A percentile compares a stretch with the other conserved stretches of the same genome.
Evolutionary conservation across 2,113 vertebrate species (phyloP).

Genomic region (Hippocampus mohnikei): DNA sequence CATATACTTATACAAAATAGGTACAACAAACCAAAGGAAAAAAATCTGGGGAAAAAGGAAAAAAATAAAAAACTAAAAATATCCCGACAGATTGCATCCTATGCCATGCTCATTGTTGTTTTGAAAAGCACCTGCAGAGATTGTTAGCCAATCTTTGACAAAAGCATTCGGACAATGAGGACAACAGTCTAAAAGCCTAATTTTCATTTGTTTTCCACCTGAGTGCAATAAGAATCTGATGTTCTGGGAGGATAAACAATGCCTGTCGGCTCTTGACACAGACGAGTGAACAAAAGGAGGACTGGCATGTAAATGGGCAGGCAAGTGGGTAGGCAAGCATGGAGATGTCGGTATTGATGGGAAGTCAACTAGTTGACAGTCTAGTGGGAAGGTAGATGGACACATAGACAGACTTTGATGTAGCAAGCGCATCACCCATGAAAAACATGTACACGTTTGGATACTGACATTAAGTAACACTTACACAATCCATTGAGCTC

Average conservation of each 20-base stretch:
- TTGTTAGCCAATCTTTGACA: constrained; percentile 37
- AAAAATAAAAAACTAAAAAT: neutral
- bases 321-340: constrained; percentile 52
- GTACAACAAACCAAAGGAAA: neutral
- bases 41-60: neutral
- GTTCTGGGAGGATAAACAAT: constrained; percentile 60
- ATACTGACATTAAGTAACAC: too few relatives aligned
- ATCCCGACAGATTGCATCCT: constrained; percentile 8
- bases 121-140: constrained; percentile 37
- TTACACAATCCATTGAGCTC: too few relatives aligned
- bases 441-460: neutral
- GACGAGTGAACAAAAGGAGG: constrained; percentile 58
- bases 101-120: constrained; percentile 46
- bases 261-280: constrained; percentile 55
- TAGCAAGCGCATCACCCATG: neutral
- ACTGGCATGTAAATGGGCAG: constrained; percentile 51
- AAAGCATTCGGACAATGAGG: constrained; percentile 45
- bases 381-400: constrained; percentile 19
- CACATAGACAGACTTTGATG: constrained; percentile 1
- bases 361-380: constrained; percentile 23
- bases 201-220: constrained; percentile 70
- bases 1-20: neutral
- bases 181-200: constrained; percentile 70
- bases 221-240: constrained; percentile 55
- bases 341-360: constrained; percentile 27